phyloP scores from a whole-genome alignment of 2,797 vertebrate species.

The Clarias platycephalus region DNA sequence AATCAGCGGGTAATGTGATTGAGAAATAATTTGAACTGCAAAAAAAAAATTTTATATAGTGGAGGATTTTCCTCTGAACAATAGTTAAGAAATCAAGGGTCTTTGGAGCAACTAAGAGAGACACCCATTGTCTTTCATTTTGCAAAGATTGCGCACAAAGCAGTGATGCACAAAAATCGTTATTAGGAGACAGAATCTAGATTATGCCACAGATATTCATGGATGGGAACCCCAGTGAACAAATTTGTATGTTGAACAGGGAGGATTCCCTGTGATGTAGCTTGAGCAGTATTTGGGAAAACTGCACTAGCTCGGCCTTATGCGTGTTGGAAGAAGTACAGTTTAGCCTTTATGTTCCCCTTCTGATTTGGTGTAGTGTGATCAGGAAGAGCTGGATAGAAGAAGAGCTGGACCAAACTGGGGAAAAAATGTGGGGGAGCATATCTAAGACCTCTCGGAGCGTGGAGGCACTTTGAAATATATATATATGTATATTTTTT shows the following conservation, averaged over 20 bases:
- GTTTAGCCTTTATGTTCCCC: neutral
- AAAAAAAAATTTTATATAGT: neutral
- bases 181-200: neutral
- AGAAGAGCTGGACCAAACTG: neutral
- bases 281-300: neutral
- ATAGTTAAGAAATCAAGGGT: neutral
- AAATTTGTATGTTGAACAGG: neutral
- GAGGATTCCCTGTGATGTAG: neutral
- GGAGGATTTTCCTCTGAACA: neutral
- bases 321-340: neutral
- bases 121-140: neutral
- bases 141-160: neutral
- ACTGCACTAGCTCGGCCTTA: neutral
- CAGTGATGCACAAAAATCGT: neutral
- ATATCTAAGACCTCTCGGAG: neutral
- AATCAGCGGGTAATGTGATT: neutral
- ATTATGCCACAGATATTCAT: neutral
- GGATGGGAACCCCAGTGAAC: neutral
- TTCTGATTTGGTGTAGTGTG: neutral
- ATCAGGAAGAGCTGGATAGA: neutral
- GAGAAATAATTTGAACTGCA: neutral
- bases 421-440: too few species aligned
- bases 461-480: neutral
- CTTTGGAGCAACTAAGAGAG: neutral
- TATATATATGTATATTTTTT: too few species aligned